Percentiles rank a stretch among this genome's conserved stretches.
Conservation (phyloP, 2,888 invertebrate genomes). For the Eristalinus aeneus region DNA sequence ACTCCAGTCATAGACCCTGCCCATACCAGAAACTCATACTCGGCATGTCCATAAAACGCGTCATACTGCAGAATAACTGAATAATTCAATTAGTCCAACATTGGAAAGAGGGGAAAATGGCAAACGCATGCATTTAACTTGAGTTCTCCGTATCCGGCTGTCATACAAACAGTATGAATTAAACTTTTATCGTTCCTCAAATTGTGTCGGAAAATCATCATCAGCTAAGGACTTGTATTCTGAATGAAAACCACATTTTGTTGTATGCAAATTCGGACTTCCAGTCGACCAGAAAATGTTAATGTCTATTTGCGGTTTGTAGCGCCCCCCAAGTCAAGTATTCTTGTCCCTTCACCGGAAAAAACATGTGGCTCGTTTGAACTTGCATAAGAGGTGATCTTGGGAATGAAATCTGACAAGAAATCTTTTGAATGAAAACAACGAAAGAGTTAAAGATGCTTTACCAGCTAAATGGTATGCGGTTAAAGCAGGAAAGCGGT, state of each 20-base stretch:
- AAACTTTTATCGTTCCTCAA: conserved; percentile 41
- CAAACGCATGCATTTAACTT: conserved; percentile 25
- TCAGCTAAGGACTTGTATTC: neutral
- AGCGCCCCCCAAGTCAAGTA: conserved; percentile 10
- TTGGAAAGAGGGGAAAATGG: neutral
- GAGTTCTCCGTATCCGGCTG: conserved; percentile 43
- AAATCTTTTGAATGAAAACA: neutral
- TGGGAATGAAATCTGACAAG: neutral
- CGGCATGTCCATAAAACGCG: neutral
- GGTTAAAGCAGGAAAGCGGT: neutral
- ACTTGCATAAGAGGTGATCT: neutral
- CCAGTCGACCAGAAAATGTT: conserved; percentile 49
- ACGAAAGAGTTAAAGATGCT: neutral
- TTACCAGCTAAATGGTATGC: neutral
- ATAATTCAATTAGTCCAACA: conserved; percentile 40
- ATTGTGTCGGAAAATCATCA: conserved; percentile 9
- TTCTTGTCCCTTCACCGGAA: conserved; percentile 5
- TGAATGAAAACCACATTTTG: conserved; percentile 30
- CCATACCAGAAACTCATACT: neutral
- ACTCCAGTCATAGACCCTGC: neutral
- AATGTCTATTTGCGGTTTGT: conserved; percentile 59
- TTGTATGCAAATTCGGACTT: conserved; percentile 50
- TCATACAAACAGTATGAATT: conserved; percentile 40
- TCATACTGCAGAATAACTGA: conserved; percentile 2
- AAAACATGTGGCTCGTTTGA: conserved; percentile 36